phyloP scores from a whole-genome alignment of 2,797 vertebrate genomes.

The Labeo calbasu region DNA sequence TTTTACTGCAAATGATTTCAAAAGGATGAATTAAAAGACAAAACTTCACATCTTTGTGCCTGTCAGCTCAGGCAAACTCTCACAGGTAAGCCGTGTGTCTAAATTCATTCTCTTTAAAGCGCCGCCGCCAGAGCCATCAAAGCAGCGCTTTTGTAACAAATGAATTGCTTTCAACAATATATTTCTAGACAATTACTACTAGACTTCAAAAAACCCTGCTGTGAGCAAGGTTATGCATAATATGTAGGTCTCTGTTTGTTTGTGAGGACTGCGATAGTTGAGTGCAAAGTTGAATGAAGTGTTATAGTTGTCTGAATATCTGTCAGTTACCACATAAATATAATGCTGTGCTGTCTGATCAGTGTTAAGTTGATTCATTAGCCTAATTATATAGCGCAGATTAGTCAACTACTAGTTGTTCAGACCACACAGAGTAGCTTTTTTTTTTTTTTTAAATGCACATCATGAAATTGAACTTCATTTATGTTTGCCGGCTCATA shows the following conservation, averaged over 20 bases:
- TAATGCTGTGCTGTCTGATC: not conserved
- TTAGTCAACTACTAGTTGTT: not conserved
- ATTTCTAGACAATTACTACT: conserved; percentile 16
- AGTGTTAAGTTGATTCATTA: not conserved
- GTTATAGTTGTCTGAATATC: not conserved
- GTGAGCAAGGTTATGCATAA: not conserved
- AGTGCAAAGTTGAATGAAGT: not conserved
- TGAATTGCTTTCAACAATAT: not conserved
- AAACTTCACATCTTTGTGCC: not conserved
- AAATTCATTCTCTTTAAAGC: conserved; percentile 15
- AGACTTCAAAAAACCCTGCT: conserved; percentile 6
- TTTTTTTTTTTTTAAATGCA: too few relatives aligned
- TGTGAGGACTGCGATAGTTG: not conserved
- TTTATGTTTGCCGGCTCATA: conserved; percentile 4
- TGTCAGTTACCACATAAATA: not conserved
- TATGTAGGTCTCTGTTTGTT: not conserved
- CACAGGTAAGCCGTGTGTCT: not conserved
- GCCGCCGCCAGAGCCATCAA: not conserved
- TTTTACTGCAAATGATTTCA: not conserved
- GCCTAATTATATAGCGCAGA: not conserved
- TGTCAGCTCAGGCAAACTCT: conserved; percentile 20
- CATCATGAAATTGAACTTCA: not conserved
- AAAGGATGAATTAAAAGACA: conserved; percentile 12
- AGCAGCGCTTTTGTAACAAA: conserved; percentile 1
- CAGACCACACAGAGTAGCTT: not conserved